Evolutionary conservation across 1,140 invertebrate species (phyloP).

Genomic region (Xylocopa sonorina): DNA sequence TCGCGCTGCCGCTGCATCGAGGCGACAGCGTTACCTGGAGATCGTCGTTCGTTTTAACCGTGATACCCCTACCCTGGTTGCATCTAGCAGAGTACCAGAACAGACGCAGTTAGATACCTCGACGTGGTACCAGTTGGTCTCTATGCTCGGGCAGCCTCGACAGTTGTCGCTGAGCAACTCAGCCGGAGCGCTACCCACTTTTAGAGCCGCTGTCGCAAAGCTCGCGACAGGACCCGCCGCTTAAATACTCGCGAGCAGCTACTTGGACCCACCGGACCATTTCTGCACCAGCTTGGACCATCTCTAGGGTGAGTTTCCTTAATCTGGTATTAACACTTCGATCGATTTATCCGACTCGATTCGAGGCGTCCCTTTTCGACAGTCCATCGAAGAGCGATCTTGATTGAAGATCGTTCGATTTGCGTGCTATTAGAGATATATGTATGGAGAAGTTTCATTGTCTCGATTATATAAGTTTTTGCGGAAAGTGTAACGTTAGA

Average conservation of each 20-base stretch:
- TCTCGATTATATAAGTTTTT: no score
- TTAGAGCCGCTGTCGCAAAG: neutral
- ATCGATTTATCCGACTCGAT: neutral
- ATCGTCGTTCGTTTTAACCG: slow-evolving; percentile 57
- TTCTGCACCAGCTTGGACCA: neutral
- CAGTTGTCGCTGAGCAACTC: slow-evolving; percentile 64
- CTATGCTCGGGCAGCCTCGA: slow-evolving; percentile 52
- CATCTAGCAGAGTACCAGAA: slow-evolving; percentile 55
- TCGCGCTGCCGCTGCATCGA: neutral
- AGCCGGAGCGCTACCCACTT: slow-evolving; percentile 25
- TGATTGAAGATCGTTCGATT: neutral
- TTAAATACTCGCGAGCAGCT: neutral
- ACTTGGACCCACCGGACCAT: neutral
- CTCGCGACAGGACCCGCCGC: neutral
- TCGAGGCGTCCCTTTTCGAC: neutral
- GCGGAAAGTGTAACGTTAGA: neutral
- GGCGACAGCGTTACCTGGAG: slow-evolving; percentile 43
- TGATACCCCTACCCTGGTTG: slow-evolving; percentile 62
- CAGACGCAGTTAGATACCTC: slow-evolving; percentile 56
- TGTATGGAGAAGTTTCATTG: no score
- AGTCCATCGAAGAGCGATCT: neutral
- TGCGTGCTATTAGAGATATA: no score
- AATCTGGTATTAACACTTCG: neutral
- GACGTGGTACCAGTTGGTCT: slow-evolving; percentile 58
- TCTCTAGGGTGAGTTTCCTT: neutral